Evolutionary conservation across 2,888 invertebrate genomes (phyloP).

Genomic region (Cosmia pyralina): DNA sequence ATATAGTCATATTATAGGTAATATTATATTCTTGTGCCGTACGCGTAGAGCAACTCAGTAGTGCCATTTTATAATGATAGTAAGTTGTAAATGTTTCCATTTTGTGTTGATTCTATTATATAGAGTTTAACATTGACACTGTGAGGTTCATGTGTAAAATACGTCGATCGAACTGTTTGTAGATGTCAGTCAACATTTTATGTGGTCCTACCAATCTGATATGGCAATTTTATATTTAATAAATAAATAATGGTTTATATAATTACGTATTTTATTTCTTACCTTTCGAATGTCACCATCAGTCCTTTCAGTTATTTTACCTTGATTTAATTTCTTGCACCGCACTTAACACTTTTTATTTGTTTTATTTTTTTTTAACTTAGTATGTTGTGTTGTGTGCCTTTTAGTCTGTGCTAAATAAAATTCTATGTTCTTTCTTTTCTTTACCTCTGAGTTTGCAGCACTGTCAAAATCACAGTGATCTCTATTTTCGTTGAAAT

Average conservation of each 20-base stretch:
- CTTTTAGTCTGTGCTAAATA: too few relatives aligned
- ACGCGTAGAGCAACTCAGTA: conserved; percentile 61
- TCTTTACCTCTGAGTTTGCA: background rate
- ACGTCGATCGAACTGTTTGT: conserved; percentile 79
- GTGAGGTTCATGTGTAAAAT: conserved; percentile 72
- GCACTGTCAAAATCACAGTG: background rate
- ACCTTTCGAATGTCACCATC: background rate
- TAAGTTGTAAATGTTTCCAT: conserved; percentile 80
- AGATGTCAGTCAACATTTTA: conserved; percentile 76
- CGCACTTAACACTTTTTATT: too few relatives aligned
- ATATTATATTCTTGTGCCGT: conserved; percentile 38
- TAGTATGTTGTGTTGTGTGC: too few relatives aligned
- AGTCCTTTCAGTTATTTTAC: background rate
- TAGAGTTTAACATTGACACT: conserved; percentile 84
- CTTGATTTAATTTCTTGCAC: too few relatives aligned
- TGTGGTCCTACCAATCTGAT: conserved; percentile 81
- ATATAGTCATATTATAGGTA: too few relatives aligned
- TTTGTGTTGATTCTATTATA: conserved; percentile 86
- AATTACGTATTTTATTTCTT: conserved; percentile 60
- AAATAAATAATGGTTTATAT: conserved; percentile 85
- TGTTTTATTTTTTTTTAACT: too few relatives aligned
- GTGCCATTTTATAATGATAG: conserved; percentile 76
- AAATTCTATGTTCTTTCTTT: too few relatives aligned
- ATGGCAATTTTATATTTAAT: conserved; percentile 87
- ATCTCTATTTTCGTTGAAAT: background rate